Conservation (phyloP, 1,140 invertebrate species). For the Heliconius congener region DNA sequence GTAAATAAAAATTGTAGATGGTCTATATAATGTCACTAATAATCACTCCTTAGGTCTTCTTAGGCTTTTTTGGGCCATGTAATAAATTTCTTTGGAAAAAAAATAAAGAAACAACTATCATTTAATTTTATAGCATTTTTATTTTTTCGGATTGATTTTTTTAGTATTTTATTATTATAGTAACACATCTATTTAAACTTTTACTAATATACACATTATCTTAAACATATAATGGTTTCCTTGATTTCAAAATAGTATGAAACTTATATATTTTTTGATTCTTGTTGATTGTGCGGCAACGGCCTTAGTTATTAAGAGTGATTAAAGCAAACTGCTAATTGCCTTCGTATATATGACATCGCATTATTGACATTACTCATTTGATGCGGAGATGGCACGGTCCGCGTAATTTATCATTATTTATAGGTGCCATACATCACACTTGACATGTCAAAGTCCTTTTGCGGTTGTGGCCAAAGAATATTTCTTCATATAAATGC, state of each 20-base stretch:
- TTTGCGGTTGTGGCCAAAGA: slow-evolving; percentile 8
- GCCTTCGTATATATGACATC: neutral
- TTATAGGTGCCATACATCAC: slow-evolving; percentile 19
- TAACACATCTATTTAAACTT: too few relatives aligned
- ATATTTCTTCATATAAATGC: neutral
- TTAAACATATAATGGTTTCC: neutral
- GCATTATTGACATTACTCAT: slow-evolving; percentile 20
- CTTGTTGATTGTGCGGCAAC: neutral
- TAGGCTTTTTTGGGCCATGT: too few relatives aligned
- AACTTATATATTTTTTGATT: neutral
- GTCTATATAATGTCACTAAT: too few relatives aligned
- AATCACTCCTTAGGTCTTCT: too few relatives aligned
- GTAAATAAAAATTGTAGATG: too few relatives aligned
- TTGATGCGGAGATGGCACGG: slow-evolving; percentile 22
- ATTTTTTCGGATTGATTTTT: too few relatives aligned
- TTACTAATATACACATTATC: neutral
- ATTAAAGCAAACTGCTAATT: slow-evolving; percentile 17
- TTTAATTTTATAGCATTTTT: too few relatives aligned
- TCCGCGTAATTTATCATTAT: slow-evolving; percentile 21
- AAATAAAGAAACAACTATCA: too few relatives aligned
- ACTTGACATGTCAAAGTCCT: slow-evolving; percentile 14
- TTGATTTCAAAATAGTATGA: neutral
- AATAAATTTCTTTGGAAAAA: too few relatives aligned
- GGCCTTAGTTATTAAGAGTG: neutral
- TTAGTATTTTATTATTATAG: too few relatives aligned